phyloP scores from a whole-genome alignment of 1,140 invertebrate genomes.

The Caerostris darwini region DNA sequence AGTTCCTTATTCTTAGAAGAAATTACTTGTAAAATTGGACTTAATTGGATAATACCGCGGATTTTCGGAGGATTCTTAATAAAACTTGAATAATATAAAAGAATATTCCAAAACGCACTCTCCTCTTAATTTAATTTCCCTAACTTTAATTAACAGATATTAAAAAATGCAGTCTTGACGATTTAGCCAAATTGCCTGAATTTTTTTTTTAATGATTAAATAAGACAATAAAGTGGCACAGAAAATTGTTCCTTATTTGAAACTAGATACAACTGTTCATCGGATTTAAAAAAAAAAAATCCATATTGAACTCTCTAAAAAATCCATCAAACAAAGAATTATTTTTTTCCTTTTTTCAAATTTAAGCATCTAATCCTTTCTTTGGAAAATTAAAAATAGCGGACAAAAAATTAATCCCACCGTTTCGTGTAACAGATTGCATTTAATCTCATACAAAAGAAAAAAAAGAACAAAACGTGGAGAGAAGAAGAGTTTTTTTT shows the following conservation, averaged over 20 bases:
- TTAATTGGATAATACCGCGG: neutral
- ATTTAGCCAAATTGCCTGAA: slow-evolving; percentile 19
- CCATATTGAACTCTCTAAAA: slow-evolving; percentile 28
- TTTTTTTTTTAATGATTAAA: slow-evolving; percentile 10
- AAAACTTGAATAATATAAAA: neutral
- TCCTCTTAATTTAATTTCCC: neutral
- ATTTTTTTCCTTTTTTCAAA: slow-evolving; percentile 23
- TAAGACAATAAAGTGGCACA: neutral
- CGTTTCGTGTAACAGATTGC: slow-evolving; percentile 72
- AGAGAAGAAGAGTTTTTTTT: slow-evolving; percentile 26
- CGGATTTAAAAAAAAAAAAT: neutral
- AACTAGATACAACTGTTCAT: neutral
- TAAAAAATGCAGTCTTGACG: neutral
- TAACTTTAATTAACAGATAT: slow-evolving; percentile 2
- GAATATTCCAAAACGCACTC: neutral
- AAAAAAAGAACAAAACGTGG: slow-evolving; percentile 50
- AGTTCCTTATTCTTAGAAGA: neutral
- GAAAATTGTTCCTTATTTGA: neutral
- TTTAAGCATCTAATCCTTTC: slow-evolving; percentile 58
- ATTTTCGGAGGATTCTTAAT: neutral
- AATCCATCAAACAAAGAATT: slow-evolving; percentile 43
- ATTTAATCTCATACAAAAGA: slow-evolving; percentile 54
- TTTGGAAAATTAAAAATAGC: slow-evolving; percentile 60
- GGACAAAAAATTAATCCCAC: slow-evolving; percentile 64
- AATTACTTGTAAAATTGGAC: neutral